Base-by-base conservation (phyloP, 2,113 vertebrate genomes). In the Apistogramma diplotaenia region DNA sequence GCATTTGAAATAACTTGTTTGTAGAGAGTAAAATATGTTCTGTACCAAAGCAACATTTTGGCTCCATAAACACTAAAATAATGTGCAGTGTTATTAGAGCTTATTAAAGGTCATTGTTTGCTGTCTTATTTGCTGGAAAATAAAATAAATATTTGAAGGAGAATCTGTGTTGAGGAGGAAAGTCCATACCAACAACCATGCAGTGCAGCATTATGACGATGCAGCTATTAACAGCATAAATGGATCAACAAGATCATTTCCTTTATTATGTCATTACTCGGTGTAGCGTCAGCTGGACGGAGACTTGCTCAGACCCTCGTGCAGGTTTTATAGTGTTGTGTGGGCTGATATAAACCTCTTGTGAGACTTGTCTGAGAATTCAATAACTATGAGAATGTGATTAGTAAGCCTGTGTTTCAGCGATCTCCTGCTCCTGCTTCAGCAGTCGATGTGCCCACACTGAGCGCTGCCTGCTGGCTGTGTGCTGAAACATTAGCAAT, bases 361-460 rank as follows among this genome's bases (percentile, higher is more conserved):
- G 49, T 27, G 81, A 87, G 85, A 82, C 37, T 70, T 0, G 51
- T 74, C 74, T 71, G 79, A 18, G 73, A 74, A 89, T 58, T 71
- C 81, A 67, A 74, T 83, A 60, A 82, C 49, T 21, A 85, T 51
- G 33, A 51, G 72, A 87, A 83, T 78, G 10, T 83, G 78, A 89
- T 86, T 72, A 74, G 61, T 31, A 9, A 73, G 59, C 61, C 74
- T n/a, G 73, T 62, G 43, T 76, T 76, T 49, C 82, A 84, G 65
- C 78, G 78, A 81, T 79, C 76, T 35, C 21, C 62, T 76, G 70
- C 33, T 62, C 84, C 67, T 71, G 70, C 49, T 35, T 62, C 71
- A 82, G 81, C 60, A 11, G 53, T 56, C 37, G 25, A n/a, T 65
- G 74, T 65, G 83, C 81, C 78, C 58, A 78, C 84, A 51, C 79